Evolutionary conservation across 2,113 vertebrate genomes (phyloP), one percentile per base, ranked within the genome.

Genomic region (Pteronura brasiliensis): DNA sequence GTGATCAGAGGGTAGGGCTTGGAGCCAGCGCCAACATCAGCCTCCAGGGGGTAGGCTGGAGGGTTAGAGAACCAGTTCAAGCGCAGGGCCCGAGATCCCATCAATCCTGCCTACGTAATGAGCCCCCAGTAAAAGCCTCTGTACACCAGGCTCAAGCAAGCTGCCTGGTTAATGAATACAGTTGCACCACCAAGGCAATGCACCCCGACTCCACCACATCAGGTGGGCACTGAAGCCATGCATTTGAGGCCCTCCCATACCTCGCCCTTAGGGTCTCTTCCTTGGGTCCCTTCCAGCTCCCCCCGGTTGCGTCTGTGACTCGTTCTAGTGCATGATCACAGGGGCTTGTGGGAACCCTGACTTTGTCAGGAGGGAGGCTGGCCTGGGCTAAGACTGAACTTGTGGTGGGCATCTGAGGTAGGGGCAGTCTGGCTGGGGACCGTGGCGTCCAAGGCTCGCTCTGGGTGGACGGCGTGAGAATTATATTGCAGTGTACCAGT

Each of bases 361-460:
- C 18, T 42, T 55, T 8, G 25, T 74, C 72, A 55, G 86, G 42
- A 27, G 7, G 6, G 15, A 71, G 61, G 52, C 21, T 39, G 47
- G 25, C 42, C 55, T 0, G 15, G 18, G 36, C 29, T 71, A 23
- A 39, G n/a, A 21, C 47, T 44, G 31, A 67, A 47, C 47, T 69
- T 34, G 63, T 1, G 31, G 63, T 13, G 49, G 85, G 69, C 31
- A 69, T 8, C 42, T 18, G 79, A 9, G 13, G 69, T 25, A 76
- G 47, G 34, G 34, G 25, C 34, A 2, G 31, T 42, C 39, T 47
- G 25, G 36, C 34, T 69, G 59, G 69, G 90, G 71, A 57, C 59
- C 4, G 0, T 3, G 76, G 29, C 5, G 10, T 52, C 44, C 9
- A 15, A 14, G 12, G 17, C 47, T 1, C 7, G 4, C n/a, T 39